A percentile compares a stretch with the other conserved stretches of the same genome.
Evolutionary conservation across 1,140 invertebrate genomes (phyloP).

Genomic region (Drosophila watanabei): DNA sequence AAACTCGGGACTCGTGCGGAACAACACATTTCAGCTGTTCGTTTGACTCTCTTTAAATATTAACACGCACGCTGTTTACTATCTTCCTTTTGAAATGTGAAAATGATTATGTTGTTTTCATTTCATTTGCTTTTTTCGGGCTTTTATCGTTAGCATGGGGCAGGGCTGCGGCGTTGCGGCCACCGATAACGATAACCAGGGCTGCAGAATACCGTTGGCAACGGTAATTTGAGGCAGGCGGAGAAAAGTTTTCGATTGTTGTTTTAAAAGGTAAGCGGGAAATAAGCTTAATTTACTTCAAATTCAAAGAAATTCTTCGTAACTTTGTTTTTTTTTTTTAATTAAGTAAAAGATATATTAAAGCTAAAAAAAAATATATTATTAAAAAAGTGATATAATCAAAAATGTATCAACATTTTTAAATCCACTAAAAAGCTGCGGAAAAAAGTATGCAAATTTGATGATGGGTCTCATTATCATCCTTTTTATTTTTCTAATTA

Average conservation of each 20-base stretch:
- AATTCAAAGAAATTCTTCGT: too few relatives aligned
- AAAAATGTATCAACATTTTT: neutral
- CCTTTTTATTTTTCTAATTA: too few relatives aligned
- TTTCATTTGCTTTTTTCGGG: slow-evolving; percentile 18
- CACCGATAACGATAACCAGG: slow-evolving; percentile 47
- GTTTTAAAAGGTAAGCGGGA: neutral
- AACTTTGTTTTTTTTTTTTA: too few relatives aligned
- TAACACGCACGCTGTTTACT: slow-evolving; percentile 34
- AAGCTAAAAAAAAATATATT: neutral
- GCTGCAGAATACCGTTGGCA: neutral
- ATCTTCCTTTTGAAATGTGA: slow-evolving; percentile 25
- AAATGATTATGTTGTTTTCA: slow-evolving; percentile 34
- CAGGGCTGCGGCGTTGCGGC: slow-evolving; percentile 29
- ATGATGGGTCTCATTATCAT: too few relatives aligned
- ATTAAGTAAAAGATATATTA: too few relatives aligned
- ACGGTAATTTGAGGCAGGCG: neutral
- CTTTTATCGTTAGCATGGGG: slow-evolving; percentile 24
- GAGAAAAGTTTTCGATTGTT: neutral
- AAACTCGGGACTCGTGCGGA: slow-evolving; percentile 38
- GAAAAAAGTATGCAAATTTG: neutral
- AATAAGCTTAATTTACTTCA: neutral
- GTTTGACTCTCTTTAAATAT: slow-evolving; percentile 28
- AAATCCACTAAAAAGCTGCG: too few relatives aligned
- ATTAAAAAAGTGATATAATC: too few relatives aligned
- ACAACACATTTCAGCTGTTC: slow-evolving; percentile 58